These are phyloP conservation scores for Timandra comae DNA, from an alignment of 2,888 invertebrate species.

Conservation along the genomic window DNA sequence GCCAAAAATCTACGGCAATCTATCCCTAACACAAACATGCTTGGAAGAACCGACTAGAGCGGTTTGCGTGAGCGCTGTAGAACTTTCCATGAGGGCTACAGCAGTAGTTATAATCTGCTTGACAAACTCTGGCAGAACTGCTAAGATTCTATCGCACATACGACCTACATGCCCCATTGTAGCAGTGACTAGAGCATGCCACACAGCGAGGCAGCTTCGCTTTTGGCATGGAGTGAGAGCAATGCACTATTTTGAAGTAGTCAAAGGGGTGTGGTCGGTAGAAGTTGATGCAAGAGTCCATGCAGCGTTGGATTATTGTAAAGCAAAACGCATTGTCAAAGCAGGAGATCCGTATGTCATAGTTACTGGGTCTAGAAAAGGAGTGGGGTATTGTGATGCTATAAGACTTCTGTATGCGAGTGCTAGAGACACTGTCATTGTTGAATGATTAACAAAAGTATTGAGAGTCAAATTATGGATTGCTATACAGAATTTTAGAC, in stretches of 20 bases:
- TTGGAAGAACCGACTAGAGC: conserved; percentile 75
- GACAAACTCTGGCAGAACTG: conserved; percentile 84
- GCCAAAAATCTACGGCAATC: conserved; percentile 84
- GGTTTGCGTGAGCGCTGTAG: conserved; percentile 56
- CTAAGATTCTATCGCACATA: conserved; percentile 81
- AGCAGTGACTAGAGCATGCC: conserved; percentile 82
- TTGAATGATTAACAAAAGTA: conserved; percentile 11
- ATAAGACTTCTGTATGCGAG: conserved; percentile 60
- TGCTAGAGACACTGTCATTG: conserved; percentile 42
- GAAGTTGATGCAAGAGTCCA: conserved; percentile 57
- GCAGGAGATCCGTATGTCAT: conserved; percentile 63
- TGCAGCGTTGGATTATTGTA: conserved; percentile 62
- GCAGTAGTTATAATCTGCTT: conserved; percentile 82
- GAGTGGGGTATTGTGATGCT: conserved; percentile 63
- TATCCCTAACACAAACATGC: conserved; percentile 77
- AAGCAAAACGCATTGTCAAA: conserved; percentile 54
- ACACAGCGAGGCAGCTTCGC: conserved; percentile 79
- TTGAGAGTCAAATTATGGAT: too few species aligned
- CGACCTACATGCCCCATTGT: conserved; percentile 85
- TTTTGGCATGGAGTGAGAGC: conserved; percentile 73
- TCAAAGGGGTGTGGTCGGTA: conserved; percentile 43
- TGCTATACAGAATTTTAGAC: not conserved
- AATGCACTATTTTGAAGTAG: conserved; percentile 66
- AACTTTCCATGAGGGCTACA: conserved; percentile 52
- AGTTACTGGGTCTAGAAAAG: conserved; percentile 54